phyloP scores from a whole-genome alignment of 2,888 invertebrate genomes.

The Drosophila gaucha region DNA sequence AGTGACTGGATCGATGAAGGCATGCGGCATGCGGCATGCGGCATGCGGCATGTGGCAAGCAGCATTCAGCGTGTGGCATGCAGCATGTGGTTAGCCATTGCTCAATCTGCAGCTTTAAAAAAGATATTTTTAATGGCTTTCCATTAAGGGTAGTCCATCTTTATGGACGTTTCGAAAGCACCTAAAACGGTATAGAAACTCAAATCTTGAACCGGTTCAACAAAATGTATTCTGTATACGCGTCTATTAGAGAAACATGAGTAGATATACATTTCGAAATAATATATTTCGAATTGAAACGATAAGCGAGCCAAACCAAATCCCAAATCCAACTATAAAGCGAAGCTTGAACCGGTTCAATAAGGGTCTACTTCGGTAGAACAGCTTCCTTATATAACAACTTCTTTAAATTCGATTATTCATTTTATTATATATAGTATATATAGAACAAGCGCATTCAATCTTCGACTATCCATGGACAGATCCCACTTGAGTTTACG shows the following conservation, averaged over 20 bases:
- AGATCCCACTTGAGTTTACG: background rate
- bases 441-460: background rate
- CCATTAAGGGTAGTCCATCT: conserved; percentile 1
- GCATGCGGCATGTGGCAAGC: conserved; percentile 7
- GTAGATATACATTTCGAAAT: background rate
- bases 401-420: too few species aligned
- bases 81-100: conserved; percentile 14
- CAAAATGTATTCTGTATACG: background rate
- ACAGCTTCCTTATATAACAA: too few species aligned
- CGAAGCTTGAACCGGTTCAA: too few species aligned
- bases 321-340: background rate
- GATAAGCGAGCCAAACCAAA: too few species aligned
- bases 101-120: conserved; percentile 2
- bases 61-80: background rate
- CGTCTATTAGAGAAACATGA: background rate
- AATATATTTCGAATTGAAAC: too few species aligned
- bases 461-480: background rate
- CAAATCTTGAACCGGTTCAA: background rate
- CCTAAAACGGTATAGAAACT: background rate
- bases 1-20: conserved; percentile 5
- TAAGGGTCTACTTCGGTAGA: too few species aligned
- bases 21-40: conserved; percentile 9
- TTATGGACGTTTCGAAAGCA: background rate
- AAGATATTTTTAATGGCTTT: conserved; percentile 1
- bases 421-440: too few species aligned